phyloP scores from a whole-genome alignment of 2,888 invertebrate genomes.

The Megamerina dolium region DNA sequence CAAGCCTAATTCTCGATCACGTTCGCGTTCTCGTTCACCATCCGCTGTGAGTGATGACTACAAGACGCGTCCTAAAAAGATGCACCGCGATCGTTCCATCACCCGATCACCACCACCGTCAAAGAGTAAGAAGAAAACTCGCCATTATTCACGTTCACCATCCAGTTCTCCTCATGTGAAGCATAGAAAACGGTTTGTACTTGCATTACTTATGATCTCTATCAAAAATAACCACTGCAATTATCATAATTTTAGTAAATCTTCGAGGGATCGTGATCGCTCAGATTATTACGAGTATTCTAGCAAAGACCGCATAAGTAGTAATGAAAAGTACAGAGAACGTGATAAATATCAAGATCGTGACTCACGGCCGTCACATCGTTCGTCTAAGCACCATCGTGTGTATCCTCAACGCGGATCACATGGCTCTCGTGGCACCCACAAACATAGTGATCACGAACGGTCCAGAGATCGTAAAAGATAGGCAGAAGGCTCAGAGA shows the following conservation, averaged over 20 bases:
- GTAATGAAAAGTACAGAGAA: slow-evolving; percentile 38
- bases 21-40: slow-evolving; percentile 31
- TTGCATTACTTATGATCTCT: no score
- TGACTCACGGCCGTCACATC: slow-evolving; percentile 19
- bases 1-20: slow-evolving; percentile 13
- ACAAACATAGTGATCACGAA: slow-evolving; percentile 38
- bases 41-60: slow-evolving; percentile 27
- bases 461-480: slow-evolving; percentile 45
- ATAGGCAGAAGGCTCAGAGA: no score
- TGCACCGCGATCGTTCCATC: slow-evolving; percentile 31
- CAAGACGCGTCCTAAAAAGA: slow-evolving; percentile 33
- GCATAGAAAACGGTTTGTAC: slow-evolving; percentile 42
- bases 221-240: background rate
- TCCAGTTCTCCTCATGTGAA: slow-evolving; percentile 47
- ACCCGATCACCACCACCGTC: slow-evolving; percentile 37
- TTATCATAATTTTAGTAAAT: no score
- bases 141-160: slow-evolving; percentile 45
- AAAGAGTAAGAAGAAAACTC: slow-evolving; percentile 45
- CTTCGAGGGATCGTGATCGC: slow-evolving; percentile 36
- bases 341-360: slow-evolving; percentile 31
- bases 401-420: slow-evolving; percentile 39
- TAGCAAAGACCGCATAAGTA: slow-evolving; percentile 33
- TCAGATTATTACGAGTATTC: slow-evolving; percentile 40
- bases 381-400: slow-evolving; percentile 39
- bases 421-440: slow-evolving; percentile 28